Percentiles rank a stretch among this genome's conserved stretches.
Evolutionary conservation across 2,888 invertebrate species (phyloP).

Genomic region (Encarsia formosa): DNA sequence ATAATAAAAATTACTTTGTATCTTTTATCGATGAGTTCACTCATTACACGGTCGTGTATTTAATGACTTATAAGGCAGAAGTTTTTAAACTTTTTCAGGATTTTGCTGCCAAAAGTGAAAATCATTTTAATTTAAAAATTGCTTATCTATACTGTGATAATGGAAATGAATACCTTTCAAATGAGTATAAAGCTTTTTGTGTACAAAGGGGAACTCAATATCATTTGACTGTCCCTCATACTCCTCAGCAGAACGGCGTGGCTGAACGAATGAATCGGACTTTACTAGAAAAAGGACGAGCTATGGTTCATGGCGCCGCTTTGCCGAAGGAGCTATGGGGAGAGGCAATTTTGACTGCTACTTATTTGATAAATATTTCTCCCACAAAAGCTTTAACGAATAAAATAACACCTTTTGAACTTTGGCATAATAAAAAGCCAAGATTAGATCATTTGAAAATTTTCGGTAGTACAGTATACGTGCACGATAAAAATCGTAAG

Average conservation of each 20-base stretch:
- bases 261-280: conserved; percentile 22
- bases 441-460: not conserved
- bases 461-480: not conserved
- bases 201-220: conserved; percentile 27
- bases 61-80: not conserved
- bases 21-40: not conserved
- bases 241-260: conserved; percentile 20
- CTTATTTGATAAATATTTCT: not conserved
- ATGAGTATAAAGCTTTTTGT: conserved; percentile 7
- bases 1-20: not conserved
- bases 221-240: conserved; percentile 14
- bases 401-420: not conserved
- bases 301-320: conserved; percentile 13
- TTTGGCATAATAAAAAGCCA: not conserved
- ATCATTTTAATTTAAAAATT: not conserved
- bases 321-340: conserved; percentile 13
- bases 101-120: not conserved
- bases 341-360: not conserved
- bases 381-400: not conserved
- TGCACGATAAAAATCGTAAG: too few species aligned
- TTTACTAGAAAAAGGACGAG: conserved; percentile 15
- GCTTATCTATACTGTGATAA: not conserved
- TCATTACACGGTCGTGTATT: not conserved
- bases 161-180: conserved; percentile 4
- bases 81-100: not conserved